Percentiles rank a stretch among this genome's conserved stretches.
Conservation (phyloP, 2,888 invertebrate species). For the Polyommatus icarus region DNA sequence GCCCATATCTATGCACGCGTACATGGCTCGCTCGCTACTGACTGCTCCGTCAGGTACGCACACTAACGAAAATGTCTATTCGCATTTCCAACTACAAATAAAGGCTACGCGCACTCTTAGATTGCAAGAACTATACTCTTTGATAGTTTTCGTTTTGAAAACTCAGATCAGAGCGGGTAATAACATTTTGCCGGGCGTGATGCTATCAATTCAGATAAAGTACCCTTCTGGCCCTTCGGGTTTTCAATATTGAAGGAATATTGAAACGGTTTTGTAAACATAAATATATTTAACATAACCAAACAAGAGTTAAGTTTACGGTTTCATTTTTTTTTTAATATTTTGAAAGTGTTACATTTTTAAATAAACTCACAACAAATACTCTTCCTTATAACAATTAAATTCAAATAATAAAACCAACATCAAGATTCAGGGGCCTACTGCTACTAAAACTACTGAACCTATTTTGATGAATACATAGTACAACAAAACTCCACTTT, state of each 20-base stretch:
- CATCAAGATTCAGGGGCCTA: too few relatives aligned
- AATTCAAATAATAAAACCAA: too few relatives aligned
- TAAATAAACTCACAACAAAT: not conserved
- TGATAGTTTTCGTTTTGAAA: not conserved
- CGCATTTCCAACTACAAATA: too few relatives aligned
- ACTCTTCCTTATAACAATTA: not conserved
- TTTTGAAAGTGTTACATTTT: not conserved
- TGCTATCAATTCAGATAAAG: conserved; percentile 8
- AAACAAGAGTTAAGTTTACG: not conserved
- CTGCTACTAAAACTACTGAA: too few relatives aligned
- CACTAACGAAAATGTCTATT: too few relatives aligned
- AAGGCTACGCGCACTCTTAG: too few relatives aligned
- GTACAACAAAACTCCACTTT: too few relatives aligned
- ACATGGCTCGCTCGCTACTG: too few relatives aligned
- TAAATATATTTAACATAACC: not conserved
- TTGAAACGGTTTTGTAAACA: not conserved
- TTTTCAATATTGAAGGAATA: conserved; percentile 3
- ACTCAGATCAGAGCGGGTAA: not conserved
- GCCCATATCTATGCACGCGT: too few relatives aligned
- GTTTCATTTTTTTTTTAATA: not conserved
- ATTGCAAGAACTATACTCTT: too few relatives aligned
- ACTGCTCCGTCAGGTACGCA: too few relatives aligned
- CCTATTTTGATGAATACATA: too few relatives aligned
- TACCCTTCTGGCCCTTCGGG: conserved; percentile 2
- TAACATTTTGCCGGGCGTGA: not conserved